phyloP scores from a whole-genome alignment of 1,140 invertebrate genomes.

The Drosophila tani region DNA sequence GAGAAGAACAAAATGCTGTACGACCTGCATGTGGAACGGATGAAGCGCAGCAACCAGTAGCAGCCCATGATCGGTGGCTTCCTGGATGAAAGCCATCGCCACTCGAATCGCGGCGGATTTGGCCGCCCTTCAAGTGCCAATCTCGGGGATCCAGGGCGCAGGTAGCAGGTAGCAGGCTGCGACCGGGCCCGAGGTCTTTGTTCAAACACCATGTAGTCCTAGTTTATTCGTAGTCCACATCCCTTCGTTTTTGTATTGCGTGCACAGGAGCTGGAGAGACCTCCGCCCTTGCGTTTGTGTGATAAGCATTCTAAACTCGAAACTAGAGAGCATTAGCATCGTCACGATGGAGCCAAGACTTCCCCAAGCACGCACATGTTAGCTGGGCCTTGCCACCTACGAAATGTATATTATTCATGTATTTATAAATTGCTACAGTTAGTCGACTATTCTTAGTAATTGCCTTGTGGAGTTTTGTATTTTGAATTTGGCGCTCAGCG shows the following conservation, averaged over 20 bases:
- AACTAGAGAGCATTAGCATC: conserved; percentile 22
- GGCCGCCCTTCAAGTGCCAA: conserved; percentile 32
- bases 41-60: conserved; percentile 68
- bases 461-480: neutral
- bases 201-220: conserved; percentile 8
- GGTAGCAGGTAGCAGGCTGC: conserved; percentile 2
- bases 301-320: conserved; percentile 37
- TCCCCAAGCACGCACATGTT: conserved; percentile 25
- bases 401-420: conserved; percentile 10
- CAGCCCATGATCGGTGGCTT: neutral
- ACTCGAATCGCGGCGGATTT: conserved; percentile 5
- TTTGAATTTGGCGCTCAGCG: conserved; percentile 19
- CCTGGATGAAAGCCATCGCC: neutral
- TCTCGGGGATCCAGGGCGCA: conserved; percentile 17
- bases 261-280: conserved; percentile 4
- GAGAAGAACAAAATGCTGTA: conserved; percentile 82
- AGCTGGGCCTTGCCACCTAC: neutral
- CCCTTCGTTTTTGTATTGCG: conserved; percentile 2
- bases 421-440: conserved; percentile 6
- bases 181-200: neutral
- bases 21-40: conserved; percentile 76
- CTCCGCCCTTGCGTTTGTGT: conserved; percentile 22
- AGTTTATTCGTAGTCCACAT: conserved; percentile 2
- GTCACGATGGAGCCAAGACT: conserved; percentile 15
- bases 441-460: conserved; percentile 6